phyloP scores from a whole-genome alignment of 2,888 invertebrate genomes.

The Noctua comes region DNA sequence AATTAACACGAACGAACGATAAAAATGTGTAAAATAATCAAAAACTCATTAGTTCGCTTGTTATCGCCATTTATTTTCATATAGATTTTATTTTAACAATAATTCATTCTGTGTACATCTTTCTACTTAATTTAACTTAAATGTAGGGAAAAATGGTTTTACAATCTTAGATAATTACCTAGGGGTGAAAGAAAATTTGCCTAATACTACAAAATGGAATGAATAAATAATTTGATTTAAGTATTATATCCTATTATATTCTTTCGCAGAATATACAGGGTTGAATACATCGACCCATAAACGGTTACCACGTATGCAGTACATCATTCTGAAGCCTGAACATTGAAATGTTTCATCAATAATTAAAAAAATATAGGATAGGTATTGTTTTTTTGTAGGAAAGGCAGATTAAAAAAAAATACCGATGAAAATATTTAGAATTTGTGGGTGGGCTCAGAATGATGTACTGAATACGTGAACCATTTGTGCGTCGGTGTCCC shows the following conservation, averaged over 20 bases:
- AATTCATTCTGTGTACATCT: constrained; percentile 23
- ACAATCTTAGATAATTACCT: background rate
- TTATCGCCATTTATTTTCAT: constrained; percentile 43
- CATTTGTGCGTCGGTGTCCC: too few species aligned
- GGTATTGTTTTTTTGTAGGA: too few species aligned
- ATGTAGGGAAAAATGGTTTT: background rate
- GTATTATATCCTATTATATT: background rate
- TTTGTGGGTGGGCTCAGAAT: too few species aligned
- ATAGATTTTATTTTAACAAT: constrained; percentile 11
- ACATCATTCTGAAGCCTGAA: too few species aligned
- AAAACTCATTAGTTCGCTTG: constrained; percentile 52
- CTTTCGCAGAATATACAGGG: background rate
- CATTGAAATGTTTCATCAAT: too few species aligned
- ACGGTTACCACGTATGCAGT: too few species aligned
- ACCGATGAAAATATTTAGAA: too few species aligned
- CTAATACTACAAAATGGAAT: background rate
- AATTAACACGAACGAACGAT: constrained; percentile 6
- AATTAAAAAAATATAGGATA: too few species aligned
- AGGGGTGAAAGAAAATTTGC: background rate
- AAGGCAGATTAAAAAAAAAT: too few species aligned
- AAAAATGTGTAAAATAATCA: constrained; percentile 53
- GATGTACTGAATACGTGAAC: too few species aligned
- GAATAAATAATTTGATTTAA: background rate
- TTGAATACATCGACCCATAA: too few species aligned
- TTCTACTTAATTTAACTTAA: constrained; percentile 10